phyloP scores from a whole-genome alignment of 1,140 invertebrate species.

The Calephelis virginiensis region DNA sequence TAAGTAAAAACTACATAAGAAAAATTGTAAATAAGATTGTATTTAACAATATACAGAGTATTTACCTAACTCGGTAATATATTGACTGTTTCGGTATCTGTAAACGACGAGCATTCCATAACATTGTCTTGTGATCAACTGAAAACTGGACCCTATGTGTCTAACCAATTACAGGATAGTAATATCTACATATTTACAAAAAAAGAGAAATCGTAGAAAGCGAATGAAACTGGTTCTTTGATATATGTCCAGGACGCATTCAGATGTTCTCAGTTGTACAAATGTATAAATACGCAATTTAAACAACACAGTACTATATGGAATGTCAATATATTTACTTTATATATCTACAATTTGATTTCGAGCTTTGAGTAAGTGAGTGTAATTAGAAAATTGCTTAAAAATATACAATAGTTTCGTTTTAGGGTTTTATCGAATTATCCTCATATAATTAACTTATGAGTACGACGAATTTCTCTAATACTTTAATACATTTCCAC shows the following conservation, averaged over 20 bases:
- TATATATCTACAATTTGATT: conserved; percentile 74
- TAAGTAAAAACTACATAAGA: conserved; percentile 10
- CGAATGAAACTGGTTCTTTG: background rate
- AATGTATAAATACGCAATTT: conserved; percentile 40
- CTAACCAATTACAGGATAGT: conserved; percentile 2
- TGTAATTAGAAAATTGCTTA: conserved; percentile 70
- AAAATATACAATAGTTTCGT: conserved; percentile 66
- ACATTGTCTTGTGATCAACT: conserved; percentile 3
- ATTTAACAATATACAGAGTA: conserved; percentile 15
- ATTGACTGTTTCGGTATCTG: conserved; percentile 13
- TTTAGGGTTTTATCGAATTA: conserved; percentile 46
- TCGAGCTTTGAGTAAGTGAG: conserved; percentile 63
- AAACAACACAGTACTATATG: conserved; percentile 75
- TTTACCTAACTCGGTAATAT: conserved; percentile 7
- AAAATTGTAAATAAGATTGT: conserved; percentile 17
- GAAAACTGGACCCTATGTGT: conserved; percentile 6
- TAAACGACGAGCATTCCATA: conserved; percentile 11
- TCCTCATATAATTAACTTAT: conserved; percentile 47
- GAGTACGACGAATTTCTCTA: conserved; percentile 51
- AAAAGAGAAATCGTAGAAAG: background rate
- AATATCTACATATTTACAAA: conserved; percentile 15
- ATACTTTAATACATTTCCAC: conserved; percentile 62
- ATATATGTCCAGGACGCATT: conserved; percentile 9
- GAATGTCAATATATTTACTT: conserved; percentile 78
- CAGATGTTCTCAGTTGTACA: conserved; percentile 12